Percentiles rank a stretch among this genome's conserved stretches.
Conservation (phyloP, 2,797 vertebrate genomes). For the Poeciliopsis gracilis region DNA sequence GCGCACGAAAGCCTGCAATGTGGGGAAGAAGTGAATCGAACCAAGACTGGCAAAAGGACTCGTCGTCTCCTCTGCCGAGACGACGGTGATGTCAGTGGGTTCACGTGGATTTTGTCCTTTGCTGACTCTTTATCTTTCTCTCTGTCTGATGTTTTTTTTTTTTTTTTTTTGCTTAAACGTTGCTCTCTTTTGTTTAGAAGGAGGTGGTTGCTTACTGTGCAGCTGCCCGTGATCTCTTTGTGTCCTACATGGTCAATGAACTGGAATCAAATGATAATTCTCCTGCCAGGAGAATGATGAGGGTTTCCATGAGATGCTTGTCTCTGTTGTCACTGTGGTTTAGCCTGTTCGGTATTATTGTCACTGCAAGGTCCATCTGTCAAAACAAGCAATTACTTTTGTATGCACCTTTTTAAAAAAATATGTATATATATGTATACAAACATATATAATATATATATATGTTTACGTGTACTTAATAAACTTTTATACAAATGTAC, state of each 20-base stretch:
- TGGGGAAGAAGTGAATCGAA: constrained; percentile 35
- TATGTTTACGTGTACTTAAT: constrained; percentile 55
- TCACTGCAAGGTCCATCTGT: constrained; percentile 51
- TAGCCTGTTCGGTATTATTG: constrained; percentile 35
- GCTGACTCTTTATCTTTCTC: neutral
- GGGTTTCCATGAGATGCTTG: constrained; percentile 56
- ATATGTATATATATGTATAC: neutral
- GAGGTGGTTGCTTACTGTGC: constrained; percentile 63
- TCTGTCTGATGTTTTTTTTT: constrained; percentile 6
- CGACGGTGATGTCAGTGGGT: constrained; percentile 64
- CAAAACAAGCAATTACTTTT: constrained; percentile 36
- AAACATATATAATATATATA: no score
- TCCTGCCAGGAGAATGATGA: constrained; percentile 60
- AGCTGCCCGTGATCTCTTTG: constrained; percentile 70
- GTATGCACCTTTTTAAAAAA: constrained; percentile 22
- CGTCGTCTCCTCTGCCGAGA: constrained; percentile 27
- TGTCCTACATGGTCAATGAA: constrained; percentile 74
- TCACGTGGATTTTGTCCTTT: constrained; percentile 27
- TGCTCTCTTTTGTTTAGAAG: constrained; percentile 46
- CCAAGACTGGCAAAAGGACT: constrained; percentile 59
- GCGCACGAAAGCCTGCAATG: constrained; percentile 37
- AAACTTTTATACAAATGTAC: constrained; percentile 60
- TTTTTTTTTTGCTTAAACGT: constrained; percentile 12
- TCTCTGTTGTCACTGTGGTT: constrained; percentile 46
- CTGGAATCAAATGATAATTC: constrained; percentile 71